Percentiles rank a stretch among this genome's conserved stretches.
These are phyloP conservation scores for Pseudolycoriella hygida DNA, from an alignment of 2,888 invertebrate species.

Conservation along the genomic window DNA sequence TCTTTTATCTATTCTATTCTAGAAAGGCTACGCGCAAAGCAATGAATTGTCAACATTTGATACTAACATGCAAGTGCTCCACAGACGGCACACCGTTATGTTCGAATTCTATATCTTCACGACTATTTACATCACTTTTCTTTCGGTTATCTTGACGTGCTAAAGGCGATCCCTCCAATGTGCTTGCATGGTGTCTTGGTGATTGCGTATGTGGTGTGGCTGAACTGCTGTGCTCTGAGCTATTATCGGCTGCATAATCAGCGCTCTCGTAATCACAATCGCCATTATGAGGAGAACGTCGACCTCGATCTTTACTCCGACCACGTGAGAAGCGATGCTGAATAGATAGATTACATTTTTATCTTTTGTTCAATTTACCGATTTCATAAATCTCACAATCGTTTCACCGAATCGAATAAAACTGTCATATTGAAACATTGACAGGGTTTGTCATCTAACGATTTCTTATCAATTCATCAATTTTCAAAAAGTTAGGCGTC, in stretches of 20 bases:
- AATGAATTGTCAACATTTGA: too few species aligned
- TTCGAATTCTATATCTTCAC: not conserved
- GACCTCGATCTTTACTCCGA: constrained; percentile 47
- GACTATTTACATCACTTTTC: constrained; percentile 2
- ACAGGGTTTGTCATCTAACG: too few species aligned
- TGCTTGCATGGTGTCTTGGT: constrained; percentile 47
- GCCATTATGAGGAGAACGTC: constrained; percentile 36
- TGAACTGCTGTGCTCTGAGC: constrained; percentile 52
- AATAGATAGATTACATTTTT: not conserved
- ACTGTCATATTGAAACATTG: too few species aligned
- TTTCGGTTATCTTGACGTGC: constrained; percentile 4
- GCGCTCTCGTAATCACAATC: constrained; percentile 44
- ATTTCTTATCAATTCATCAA: too few species aligned
- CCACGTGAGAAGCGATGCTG: constrained; percentile 64
- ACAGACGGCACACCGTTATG: not conserved
- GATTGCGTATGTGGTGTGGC: constrained; percentile 54
- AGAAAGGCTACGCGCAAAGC: too few species aligned
- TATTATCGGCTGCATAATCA: constrained; percentile 64
- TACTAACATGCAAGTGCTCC: constrained; percentile 10
- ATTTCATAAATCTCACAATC: too few species aligned
- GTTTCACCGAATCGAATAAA: too few species aligned
- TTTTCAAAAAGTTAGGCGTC: too few species aligned
- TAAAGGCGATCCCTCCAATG: constrained; percentile 30
- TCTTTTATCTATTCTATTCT: not conserved
- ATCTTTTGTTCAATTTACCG: not conserved